These are phyloP conservation scores for Tachypleus tridentatus DNA, from an alignment of 1,140 invertebrate species.

Conservation along the genomic window DNA sequence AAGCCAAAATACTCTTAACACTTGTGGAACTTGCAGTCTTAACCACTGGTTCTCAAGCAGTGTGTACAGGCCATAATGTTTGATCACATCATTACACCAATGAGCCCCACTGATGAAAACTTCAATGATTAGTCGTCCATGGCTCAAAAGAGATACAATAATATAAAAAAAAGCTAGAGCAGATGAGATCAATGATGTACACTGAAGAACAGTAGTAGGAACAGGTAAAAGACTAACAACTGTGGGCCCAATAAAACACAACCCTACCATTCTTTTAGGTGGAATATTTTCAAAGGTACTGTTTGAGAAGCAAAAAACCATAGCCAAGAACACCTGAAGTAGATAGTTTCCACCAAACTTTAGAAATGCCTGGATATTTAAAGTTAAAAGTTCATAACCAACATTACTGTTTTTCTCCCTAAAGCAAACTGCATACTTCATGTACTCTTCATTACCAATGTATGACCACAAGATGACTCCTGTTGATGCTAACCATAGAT, in stretches of 20 bases:
- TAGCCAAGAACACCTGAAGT: constrained; percentile 15
- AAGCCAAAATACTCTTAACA: constrained; percentile 76
- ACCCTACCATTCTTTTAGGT: constrained; percentile 5
- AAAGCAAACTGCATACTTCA: constrained; percentile 14
- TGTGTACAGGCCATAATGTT: constrained; percentile 66
- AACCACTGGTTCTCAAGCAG: constrained; percentile 77
- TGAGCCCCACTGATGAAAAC: constrained; percentile 54
- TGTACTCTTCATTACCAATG: constrained; percentile 28
- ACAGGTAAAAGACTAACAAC: constrained; percentile 16
- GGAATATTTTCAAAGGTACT: constrained; percentile 4
- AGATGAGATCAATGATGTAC: constrained; percentile 30
- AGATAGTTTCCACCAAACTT: constrained; percentile 21
- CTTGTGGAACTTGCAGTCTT: constrained; percentile 69
- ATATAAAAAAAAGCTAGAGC: constrained; percentile 41
- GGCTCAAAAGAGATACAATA: constrained; percentile 55
- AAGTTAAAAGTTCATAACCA: constrained; percentile 9
- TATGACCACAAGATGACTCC: constrained; percentile 69
- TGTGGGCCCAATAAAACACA: constrained; percentile 23
- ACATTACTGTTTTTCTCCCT: constrained; percentile 8
- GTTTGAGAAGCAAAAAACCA: constrained; percentile 22
- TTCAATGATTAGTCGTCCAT: constrained; percentile 48
- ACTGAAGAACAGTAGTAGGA: constrained; percentile 43
- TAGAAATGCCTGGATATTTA: constrained; percentile 13
- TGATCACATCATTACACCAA: constrained; percentile 54
- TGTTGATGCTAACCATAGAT: constrained; percentile 70